Conservation (phyloP, 2,797 vertebrate genomes). For the Falco columbarius region DNA sequence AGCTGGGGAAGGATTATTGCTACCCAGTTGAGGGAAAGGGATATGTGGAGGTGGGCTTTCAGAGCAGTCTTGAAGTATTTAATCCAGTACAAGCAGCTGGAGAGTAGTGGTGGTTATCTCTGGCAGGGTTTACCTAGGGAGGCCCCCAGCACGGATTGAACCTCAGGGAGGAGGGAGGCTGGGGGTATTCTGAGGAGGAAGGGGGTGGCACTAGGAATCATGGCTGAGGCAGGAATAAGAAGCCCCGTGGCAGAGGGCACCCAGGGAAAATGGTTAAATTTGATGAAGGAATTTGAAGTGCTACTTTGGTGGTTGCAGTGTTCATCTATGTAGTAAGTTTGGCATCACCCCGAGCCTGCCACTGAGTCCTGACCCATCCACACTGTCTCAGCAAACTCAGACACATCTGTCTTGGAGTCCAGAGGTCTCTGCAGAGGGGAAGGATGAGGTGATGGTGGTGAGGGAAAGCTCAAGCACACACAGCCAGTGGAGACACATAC, state of each 20-base stretch:
- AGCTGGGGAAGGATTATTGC: constrained; percentile 37
- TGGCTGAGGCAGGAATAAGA: neutral
- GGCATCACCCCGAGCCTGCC: neutral
- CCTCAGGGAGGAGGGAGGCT: neutral
- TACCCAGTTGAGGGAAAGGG: neutral
- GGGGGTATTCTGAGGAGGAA: neutral
- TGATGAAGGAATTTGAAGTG: neutral
- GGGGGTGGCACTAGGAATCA: neutral
- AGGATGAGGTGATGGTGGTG: neutral
- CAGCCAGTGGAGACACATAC: neutral
- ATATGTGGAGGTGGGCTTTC: neutral
- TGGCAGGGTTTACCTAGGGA: neutral
- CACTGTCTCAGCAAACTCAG: neutral
- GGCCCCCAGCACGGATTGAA: accelerated
- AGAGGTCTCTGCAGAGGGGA: neutral
- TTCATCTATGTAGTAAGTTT: accelerated
- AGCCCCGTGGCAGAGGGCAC: neutral
- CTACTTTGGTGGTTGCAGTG: neutral
- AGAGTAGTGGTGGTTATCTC: neutral
- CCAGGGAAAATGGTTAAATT: neutral
- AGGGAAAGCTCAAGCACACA: neutral
- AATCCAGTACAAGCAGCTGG: constrained; percentile 7
- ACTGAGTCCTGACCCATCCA: neutral
- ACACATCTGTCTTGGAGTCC: neutral
- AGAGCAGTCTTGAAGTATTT: constrained; percentile 36